phyloP scores from a whole-genome alignment of 2,888 invertebrate species.

The Andrena hattorfiana region DNA sequence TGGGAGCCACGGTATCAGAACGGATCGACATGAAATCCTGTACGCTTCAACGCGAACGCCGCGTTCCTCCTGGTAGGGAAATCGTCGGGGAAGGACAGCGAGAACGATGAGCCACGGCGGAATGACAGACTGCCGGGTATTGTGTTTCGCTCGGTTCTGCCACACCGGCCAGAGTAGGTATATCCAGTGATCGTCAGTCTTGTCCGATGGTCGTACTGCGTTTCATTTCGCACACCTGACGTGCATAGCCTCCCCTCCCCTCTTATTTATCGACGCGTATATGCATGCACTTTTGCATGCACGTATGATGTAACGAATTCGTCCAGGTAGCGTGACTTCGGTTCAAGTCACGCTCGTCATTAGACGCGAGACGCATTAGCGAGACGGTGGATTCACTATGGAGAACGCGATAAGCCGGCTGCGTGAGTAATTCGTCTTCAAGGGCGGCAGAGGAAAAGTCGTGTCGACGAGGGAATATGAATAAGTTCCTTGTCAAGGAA shows the following conservation, averaged over 20 bases:
- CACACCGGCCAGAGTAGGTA: constrained; percentile 49
- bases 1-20: constrained; percentile 56
- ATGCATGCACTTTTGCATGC: constrained; percentile 27
- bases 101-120: constrained; percentile 55
- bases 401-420: constrained; percentile 24
- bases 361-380: constrained; percentile 49
- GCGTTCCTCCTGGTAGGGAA: constrained; percentile 40
- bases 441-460: constrained; percentile 41
- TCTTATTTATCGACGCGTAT: constrained; percentile 18
- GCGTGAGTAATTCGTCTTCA: constrained; percentile 40
- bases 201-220: constrained; percentile 50
- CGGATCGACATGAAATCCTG: constrained; percentile 72
- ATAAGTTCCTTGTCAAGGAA: constrained; percentile 18
- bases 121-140: constrained; percentile 71
- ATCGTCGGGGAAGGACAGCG: constrained; percentile 32
- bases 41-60: constrained; percentile 38
- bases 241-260: constrained; percentile 1
- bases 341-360: constrained; percentile 58
- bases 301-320: constrained; percentile 79
- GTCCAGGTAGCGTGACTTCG: constrained; percentile 74
- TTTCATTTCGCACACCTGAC: constrained; percentile 48
- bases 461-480: constrained; percentile 19
- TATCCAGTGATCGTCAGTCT: constrained; percentile 63
- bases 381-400: constrained; percentile 7
- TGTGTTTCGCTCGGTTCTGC: constrained; percentile 71